These are phyloP conservation scores for Ophioninae sp. DNA, from an alignment of 2,888 invertebrate species.

Conservation along the genomic window DNA sequence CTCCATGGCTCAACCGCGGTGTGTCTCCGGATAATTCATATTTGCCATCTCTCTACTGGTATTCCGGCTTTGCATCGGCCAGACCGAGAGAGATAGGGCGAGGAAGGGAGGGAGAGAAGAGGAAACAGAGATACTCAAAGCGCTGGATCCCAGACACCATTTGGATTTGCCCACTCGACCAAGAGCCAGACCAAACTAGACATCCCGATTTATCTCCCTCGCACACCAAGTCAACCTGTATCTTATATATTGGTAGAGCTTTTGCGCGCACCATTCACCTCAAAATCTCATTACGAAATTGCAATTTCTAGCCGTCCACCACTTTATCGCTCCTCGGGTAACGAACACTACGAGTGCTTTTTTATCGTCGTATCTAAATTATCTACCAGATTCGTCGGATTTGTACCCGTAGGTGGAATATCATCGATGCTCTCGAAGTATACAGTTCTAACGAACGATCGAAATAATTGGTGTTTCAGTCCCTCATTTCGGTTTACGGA, in stretches of 20 bases:
- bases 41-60: constrained; percentile 45
- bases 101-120: constrained; percentile 9
- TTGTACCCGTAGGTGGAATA: neutral
- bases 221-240: constrained; percentile 2
- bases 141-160: constrained; percentile 36
- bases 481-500: no score
- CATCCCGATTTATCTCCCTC: constrained; percentile 60
- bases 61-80: constrained; percentile 19
- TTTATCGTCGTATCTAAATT: neutral
- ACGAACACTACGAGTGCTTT: constrained; percentile 6
- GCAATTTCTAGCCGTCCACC: constrained; percentile 46
- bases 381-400: neutral
- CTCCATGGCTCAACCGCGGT: constrained; percentile 34
- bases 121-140: constrained; percentile 42
- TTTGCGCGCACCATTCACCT: constrained; percentile 53
- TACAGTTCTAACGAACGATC: no score
- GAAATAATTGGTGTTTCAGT: no score
- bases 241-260: constrained; percentile 12
- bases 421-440: no score
- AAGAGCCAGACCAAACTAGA: constrained; percentile 54
- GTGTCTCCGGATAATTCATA: constrained; percentile 40
- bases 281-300: constrained; percentile 61
- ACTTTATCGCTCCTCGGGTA: neutral
- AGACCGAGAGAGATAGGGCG: constrained; percentile 12
- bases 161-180: constrained; percentile 61